Base-by-base conservation (phyloP, 1,140 invertebrate genomes). In the Diuraphis noxia region DNA sequence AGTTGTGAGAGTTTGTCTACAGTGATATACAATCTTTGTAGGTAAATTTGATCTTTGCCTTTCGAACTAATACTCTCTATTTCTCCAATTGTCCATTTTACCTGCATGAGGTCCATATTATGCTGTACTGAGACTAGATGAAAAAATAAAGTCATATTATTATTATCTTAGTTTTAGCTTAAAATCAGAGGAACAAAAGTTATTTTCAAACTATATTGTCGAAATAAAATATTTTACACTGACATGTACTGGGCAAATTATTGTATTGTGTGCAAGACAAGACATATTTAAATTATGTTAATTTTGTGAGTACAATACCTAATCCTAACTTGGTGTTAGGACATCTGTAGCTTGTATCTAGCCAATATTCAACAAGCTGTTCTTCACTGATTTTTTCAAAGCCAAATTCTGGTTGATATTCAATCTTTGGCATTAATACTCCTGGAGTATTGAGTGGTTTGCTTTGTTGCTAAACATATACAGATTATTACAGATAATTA, bases 331-430 rank as follows among this genome's bases (percentile, higher is more conserved):
- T 91, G 34, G 19, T 82, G 19, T n/a, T 91, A 21, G 89, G 89
- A 30, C n/a, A 82, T 79, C 89, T 91, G 43, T 82, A 91, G 13
- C 23, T 52, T n/a, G 89, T 82, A 36, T 91, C 77, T 9, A 81
- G n/a, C 89, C 89, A 91, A 82, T 91, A 82, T 52, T 91, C 89
- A 21, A 49, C 13, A 10, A 91, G 43, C 38, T 91, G 72, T 40
- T 91, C 89, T 46, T 91, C 72, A n/a, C 9, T 40, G 10, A 49
- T 2, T 82, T 91, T 91, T 91, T 91, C 89, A 38, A 82, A 91
- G 8, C 89, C 89, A 52, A 91, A 91, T 46, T 91, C 89, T 52
- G 89, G 89, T 52, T 91, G 89, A 40, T 91, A 91, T 19, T 91
- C 89, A 36, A 91, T 25, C 81, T 91, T 91, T 49, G 89, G 89